Evolutionary conservation across 2,888 invertebrate genomes (phyloP).

Genomic region (Macrophya alboannulata): DNA sequence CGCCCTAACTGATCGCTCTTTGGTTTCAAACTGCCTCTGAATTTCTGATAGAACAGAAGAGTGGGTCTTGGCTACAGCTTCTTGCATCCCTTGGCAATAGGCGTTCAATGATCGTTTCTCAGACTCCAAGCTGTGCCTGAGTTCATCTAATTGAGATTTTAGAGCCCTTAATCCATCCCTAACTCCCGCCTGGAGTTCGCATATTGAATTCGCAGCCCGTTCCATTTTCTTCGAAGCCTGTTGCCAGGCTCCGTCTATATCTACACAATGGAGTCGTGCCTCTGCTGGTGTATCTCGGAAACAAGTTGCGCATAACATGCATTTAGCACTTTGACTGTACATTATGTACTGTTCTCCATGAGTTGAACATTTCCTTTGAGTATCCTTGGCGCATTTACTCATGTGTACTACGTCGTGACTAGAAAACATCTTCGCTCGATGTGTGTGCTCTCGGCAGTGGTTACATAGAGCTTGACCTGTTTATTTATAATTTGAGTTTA

Average conservation of each 20-base stretch:
- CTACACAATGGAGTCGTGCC: conserved; percentile 86
- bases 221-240: conserved; percentile 88
- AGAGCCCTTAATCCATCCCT: conserved; percentile 86
- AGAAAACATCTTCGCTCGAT: conserved; percentile 90
- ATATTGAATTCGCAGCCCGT: conserved; percentile 81
- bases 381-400: conserved; percentile 87
- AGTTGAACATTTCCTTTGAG: conserved; percentile 85
- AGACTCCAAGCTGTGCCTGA: conserved; percentile 84
- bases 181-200: conserved; percentile 85
- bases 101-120: conserved; percentile 86
- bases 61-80: conserved; percentile 86
- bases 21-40: conserved; percentile 84
- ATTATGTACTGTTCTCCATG: conserved; percentile 90
- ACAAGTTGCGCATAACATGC: conserved; percentile 89
- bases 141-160: conserved; percentile 86
- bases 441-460: conserved; percentile 87
- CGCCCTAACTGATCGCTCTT: conserved; percentile 82
- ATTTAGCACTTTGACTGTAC: conserved; percentile 87
- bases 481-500: not conserved
- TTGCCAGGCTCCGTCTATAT: conserved; percentile 89
- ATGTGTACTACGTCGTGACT: conserved; percentile 88
- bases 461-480: conserved; percentile 88
- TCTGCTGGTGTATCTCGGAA: conserved; percentile 87
- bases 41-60: conserved; percentile 85
- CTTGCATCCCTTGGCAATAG: conserved; percentile 86